Evolutionary conservation across 1,140 invertebrate genomes (phyloP), one percentile per base, ranked within the genome.

Genomic region (Bacillus rossius): DNA sequence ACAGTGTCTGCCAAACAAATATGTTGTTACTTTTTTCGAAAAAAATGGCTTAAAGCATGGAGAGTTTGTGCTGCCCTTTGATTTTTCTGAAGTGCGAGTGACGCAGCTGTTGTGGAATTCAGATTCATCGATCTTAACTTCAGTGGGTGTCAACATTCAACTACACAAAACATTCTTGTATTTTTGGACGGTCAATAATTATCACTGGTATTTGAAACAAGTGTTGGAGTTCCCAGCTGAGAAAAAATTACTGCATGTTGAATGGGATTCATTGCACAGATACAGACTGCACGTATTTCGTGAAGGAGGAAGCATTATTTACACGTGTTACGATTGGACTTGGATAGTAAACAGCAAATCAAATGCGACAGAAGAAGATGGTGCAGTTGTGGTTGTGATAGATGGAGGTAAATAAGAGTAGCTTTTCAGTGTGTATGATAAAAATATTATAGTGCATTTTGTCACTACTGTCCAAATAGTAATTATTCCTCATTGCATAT

Each of bases 131-230:
- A 80, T 94, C 52, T 70, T 95, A 16, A 76, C 81, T 59, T 71
- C 91, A 19, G 79, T 80, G 65, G 81, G 80, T 60, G 71, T 73
- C 58, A 70, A 78, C 55, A 43, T 69, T 38, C 61, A 62, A 52
- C 38, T 7, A 43, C n/a, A 26, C 10, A 40, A 7, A 25, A 52
- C 20, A 45, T 60, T 48, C 62, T 63, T 96, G 34, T 83, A 93
- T 64, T 69, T 96, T 1, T 96, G 88, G 78, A 90, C 87, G 5
- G 80, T 84, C 47, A 82, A 82, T 20, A 96, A 96, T 77, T 94
- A 92, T 68, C 87, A 94, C 68, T 96, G 92, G 92, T 94, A 94
- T 73, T 71, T 89, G 13, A 96, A 96, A 69, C 87, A 94, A 67
- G 82, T 72, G 48, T 66, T 89, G 3, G 57, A 61, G 8, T 87